Evolutionary conservation across 1,140 invertebrate species (phyloP).

Genomic region (Brachionus rotundiformis): DNA sequence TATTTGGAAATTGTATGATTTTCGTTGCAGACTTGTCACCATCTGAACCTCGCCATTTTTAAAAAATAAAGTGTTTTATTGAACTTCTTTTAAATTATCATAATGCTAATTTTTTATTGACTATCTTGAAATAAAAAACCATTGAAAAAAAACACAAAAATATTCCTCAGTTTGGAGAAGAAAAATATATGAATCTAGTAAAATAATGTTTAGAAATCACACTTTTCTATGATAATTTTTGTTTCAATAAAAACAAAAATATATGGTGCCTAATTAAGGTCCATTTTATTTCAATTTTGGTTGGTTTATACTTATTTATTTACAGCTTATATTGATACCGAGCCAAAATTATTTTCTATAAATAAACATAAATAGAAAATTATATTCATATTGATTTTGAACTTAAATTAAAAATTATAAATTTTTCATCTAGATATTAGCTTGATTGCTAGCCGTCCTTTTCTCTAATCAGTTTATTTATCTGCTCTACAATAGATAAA

Average conservation of each 20-base stretch:
- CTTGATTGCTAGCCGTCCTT: neutral
- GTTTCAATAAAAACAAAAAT: slow-evolving; percentile 52
- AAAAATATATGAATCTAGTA: too few relatives aligned
- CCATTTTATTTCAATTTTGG: neutral
- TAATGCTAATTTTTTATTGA: neutral
- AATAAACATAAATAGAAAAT: slow-evolving; percentile 9
- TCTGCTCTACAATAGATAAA: neutral
- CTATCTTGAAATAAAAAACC: neutral
- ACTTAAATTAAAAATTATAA: slow-evolving; percentile 28
- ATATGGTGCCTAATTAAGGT: slow-evolving; percentile 29
- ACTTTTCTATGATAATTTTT: slow-evolving; percentile 32
- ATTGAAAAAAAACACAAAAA: too few relatives aligned
- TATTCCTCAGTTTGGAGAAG: too few relatives aligned
- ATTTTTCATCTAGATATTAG: slow-evolving; percentile 16
- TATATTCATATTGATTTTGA: slow-evolving; percentile 31
- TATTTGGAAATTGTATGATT: too few relatives aligned
- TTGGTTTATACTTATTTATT: neutral
- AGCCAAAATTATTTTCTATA: neutral
- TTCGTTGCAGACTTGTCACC: too few relatives aligned
- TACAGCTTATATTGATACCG: slow-evolving; percentile 1
- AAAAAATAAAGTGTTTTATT: neutral
- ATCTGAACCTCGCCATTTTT: neutral
- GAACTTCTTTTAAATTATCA: neutral
- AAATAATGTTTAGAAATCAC: neutral
- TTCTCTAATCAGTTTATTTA: neutral